Percentiles rank a stretch among this genome's conserved stretches.
Evolutionary conservation across 2,113 vertebrate species (phyloP).

Genomic region (cattle (Bos taurus)): DNA sequence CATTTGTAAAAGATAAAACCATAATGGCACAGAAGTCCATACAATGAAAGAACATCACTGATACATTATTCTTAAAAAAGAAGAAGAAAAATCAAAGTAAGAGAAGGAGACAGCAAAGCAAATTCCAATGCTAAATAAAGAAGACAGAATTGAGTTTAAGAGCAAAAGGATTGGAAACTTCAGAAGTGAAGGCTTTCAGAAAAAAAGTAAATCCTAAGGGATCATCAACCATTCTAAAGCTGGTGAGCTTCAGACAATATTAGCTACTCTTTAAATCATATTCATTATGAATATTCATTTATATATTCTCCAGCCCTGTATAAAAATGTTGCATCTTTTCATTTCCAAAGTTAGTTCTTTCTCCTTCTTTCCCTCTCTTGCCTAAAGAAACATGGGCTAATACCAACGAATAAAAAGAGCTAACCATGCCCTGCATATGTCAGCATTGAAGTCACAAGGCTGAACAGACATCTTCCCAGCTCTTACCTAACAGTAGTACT

Average conservation of each 20-base stretch:
- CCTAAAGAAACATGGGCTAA: background rate
- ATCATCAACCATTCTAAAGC: background rate
- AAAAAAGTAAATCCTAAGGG: slow-evolving; percentile 26
- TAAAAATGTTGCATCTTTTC: background rate
- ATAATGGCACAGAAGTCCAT: background rate
- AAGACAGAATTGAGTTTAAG: background rate
- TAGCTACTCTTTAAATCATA: background rate
- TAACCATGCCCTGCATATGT: background rate
- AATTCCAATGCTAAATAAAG: background rate
- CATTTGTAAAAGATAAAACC: background rate
- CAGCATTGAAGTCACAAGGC: background rate
- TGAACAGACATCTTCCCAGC: background rate
- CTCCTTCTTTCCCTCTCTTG: background rate
- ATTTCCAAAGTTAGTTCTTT: background rate
- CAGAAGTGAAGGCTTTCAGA: background rate
- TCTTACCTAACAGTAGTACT: background rate
- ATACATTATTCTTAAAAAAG: background rate
- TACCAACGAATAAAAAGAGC: background rate
- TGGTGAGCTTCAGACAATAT: background rate
- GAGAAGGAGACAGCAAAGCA: background rate
- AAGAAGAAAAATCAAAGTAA: background rate
- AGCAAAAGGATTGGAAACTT: background rate
- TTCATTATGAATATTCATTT: background rate
- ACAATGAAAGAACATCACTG: background rate
- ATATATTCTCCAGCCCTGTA: background rate